Base-by-base conservation (phyloP, 2,113 vertebrate species). In the Phrynosoma platyrhinos region DNA sequence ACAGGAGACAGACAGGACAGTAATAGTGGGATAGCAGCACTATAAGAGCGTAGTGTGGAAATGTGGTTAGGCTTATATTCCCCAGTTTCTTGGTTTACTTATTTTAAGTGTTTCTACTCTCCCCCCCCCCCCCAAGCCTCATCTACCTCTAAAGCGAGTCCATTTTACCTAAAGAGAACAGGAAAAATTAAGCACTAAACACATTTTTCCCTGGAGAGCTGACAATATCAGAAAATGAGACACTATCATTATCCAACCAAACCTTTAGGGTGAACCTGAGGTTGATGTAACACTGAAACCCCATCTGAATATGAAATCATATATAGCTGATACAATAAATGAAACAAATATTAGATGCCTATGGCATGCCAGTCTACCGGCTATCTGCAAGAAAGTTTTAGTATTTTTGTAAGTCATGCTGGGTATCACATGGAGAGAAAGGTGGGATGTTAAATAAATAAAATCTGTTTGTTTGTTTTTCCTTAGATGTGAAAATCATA, bases 41-140 rank as follows among this genome's bases (percentile, higher is more conserved):
- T 36, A 36, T 36, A 36, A 36, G 36, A 36, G 36, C 36, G 36
- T 36, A 36, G 36, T 36, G 36, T 36, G 36, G 36, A 36, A 36
- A 36, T 36, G 36, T 36, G 36, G 36, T 42, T 82, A 42, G 32
- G 27, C 12, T 0, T 91, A 78, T 0, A 25, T 32, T 69, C 74
- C 66, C 87, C 87, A 40, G 27, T 1, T 89, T 80, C 90, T 92
- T 87, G 9, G 21, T 93, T 93, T 90, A 30, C 32, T 90, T 90
- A 30, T 90, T 91, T 93, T 18, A 47, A 55, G 66, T 89, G 62
- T 68, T 88, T 80, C n/a, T 88, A 16, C 84, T 77, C 16, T 40
- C 84, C 12, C 47, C 2, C 84, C 93, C 36, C 62, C 87, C 82
- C 66, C 5, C 3, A 27, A 27, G n/a, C 0, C 6, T 80, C 87